phyloP scores from a whole-genome alignment of 2,888 invertebrate genomes.

The Coronaproctus castanopsis region DNA sequence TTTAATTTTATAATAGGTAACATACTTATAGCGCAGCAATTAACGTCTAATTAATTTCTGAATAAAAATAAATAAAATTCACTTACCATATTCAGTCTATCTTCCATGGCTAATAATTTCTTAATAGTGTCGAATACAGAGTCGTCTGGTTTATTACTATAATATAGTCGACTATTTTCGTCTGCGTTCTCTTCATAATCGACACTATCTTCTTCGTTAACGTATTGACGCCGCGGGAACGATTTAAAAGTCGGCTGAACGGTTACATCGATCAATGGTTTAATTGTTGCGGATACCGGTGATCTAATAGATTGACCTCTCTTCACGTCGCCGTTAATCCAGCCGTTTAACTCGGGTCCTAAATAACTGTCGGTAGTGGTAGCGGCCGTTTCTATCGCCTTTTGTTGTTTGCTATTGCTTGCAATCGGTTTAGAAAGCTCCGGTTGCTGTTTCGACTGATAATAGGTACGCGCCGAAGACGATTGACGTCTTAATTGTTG shows the following conservation, averaged over 20 bases:
- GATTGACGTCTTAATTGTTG: too few relatives aligned
- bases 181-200: too few relatives aligned
- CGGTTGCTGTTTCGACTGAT: neutral
- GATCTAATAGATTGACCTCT: too few relatives aligned
- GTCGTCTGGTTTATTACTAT: constrained; percentile 23
- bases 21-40: too few relatives aligned
- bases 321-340: neutral
- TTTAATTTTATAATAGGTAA: too few relatives aligned
- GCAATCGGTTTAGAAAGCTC: neutral
- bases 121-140: constrained; percentile 37
- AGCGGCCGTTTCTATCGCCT: neutral
- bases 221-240: too few relatives aligned
- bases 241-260: too few relatives aligned
- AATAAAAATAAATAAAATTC: too few relatives aligned
- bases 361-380: too few relatives aligned
- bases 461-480: neutral
- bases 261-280: neutral
- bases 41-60: too few relatives aligned
- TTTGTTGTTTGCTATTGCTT: neutral
- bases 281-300: too few relatives aligned
- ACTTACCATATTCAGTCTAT: constrained; percentile 36
- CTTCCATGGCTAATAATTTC: constrained; percentile 34
- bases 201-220: too few relatives aligned
- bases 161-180: neutral
- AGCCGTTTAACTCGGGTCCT: neutral